Conservation (phyloP, 1,140 invertebrate species). For the Drosophila persimilis region DNA sequence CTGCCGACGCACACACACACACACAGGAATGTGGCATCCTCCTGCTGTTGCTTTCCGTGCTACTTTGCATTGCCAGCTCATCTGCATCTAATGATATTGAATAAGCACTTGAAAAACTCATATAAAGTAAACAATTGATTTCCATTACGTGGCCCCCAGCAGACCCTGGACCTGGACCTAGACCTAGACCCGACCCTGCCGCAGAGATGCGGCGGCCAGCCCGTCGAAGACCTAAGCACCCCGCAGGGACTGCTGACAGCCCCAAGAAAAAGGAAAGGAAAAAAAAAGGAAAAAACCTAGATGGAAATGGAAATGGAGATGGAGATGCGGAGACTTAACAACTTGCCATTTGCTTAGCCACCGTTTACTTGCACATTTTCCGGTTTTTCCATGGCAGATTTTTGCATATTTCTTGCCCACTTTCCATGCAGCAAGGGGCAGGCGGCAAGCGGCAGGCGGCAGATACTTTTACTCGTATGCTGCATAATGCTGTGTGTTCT, state of each 20-base stretch:
- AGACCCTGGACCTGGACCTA: slow-evolving; percentile 18
- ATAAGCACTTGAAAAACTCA: slow-evolving; percentile 80
- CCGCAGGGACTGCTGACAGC: slow-evolving; percentile 12
- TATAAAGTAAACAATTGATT: slow-evolving; percentile 81
- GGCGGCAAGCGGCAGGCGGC: no score
- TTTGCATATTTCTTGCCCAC: slow-evolving; percentile 64
- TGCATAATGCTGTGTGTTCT: no score
- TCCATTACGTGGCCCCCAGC: slow-evolving; percentile 56
- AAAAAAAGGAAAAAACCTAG: no score
- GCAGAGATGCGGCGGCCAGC: no score
- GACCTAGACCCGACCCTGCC: slow-evolving; percentile 11
- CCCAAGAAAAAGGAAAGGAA: background rate
- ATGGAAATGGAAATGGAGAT: slow-evolving; percentile 38
- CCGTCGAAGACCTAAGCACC: slow-evolving; percentile 7
- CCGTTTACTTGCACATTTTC: slow-evolving; percentile 76
- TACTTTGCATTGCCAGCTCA: slow-evolving; percentile 41
- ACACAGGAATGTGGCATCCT: background rate
- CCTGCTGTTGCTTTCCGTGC: slow-evolving; percentile 1
- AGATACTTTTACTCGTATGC: no score
- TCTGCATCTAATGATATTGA: slow-evolving; percentile 76
- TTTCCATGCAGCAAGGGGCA: slow-evolving; percentile 10
- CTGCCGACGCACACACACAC: background rate
- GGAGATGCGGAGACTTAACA: slow-evolving; percentile 58
- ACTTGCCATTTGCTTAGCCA: slow-evolving; percentile 76
- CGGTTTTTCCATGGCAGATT: slow-evolving; percentile 32